Base-by-base conservation (phyloP, 2,113 vertebrate genomes). In the Hassar affinis region DNA sequence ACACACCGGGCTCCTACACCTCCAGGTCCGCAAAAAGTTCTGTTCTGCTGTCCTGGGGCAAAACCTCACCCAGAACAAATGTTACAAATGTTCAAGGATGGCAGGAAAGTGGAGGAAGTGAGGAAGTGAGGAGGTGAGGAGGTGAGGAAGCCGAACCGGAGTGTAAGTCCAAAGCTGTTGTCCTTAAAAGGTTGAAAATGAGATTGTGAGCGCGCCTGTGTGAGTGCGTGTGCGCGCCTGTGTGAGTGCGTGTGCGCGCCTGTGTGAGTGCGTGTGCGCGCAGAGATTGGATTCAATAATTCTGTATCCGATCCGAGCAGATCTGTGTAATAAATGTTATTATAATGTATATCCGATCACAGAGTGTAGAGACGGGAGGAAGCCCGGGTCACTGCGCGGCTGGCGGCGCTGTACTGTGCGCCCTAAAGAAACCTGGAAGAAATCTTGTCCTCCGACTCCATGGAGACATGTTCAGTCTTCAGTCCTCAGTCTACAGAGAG, bases 101-200 rank as follows among this genome's bases (percentile, higher is more conserved):
- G 22, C 5, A 47, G n/a, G n/a, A n/a, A n/a, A n/a, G n/a, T n/a
- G n/a, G n/a, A n/a, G n/a, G n/a, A n/a, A n/a, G n/a, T n/a, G n/a
- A n/a, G n/a, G n/a, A n/a, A n/a, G n/a, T n/a, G n/a, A n/a, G n/a
- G n/a, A n/a, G n/a, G n/a, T n/a, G n/a, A n/a, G n/a, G n/a, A n/a
- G 27, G 72, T 11, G 22, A 17, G 15, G 10, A 35, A 69, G 56
- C 54, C 83, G 35, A 71, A 86, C 80, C 57, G 80, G 45, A 38
- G 77, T 25, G 49, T 61, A 74, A 84, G 49, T 84, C 51, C 25
- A 14, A 25, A 56, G 20, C 54, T 12, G 33, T 80, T 85, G 88
- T 90, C 87, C 89, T 80, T 85, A 86, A 86, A 90, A 82, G 77
- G 78, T 62, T 79, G 64, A 66, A 75, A 84, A 74, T 47, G 78